Evolutionary conservation across 2,888 invertebrate genomes (phyloP).

Genomic region (Tyria jacobaeae): DNA sequence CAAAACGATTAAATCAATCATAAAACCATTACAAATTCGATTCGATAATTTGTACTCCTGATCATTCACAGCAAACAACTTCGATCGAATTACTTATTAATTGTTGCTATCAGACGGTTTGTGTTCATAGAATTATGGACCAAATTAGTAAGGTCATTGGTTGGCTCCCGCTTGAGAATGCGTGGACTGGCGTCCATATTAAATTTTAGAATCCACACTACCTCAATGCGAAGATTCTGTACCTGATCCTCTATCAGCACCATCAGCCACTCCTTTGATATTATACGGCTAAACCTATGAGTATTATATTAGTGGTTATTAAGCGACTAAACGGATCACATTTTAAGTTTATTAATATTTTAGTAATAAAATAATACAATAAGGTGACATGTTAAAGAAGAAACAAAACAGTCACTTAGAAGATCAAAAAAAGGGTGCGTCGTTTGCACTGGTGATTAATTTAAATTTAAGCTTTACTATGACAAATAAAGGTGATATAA

Average conservation of each 20-base stretch:
- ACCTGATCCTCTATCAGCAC: conserved; percentile 29
- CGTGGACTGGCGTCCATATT: too few species aligned
- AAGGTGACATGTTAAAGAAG: too few species aligned
- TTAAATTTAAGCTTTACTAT: too few species aligned
- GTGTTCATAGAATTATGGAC: conserved; percentile 28
- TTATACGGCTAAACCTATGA: conserved; percentile 1
- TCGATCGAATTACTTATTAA: conserved; percentile 37
- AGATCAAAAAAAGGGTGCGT: too few species aligned
- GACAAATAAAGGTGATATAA: not conserved
- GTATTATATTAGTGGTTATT: too few species aligned
- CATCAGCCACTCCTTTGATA: conserved; percentile 20
- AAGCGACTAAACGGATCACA: too few species aligned
- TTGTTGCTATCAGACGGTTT: conserved; percentile 28
- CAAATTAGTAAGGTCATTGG: conserved; percentile 16
- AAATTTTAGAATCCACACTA: too few species aligned
- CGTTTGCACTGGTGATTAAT: too few species aligned
- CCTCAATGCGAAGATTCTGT: conserved; percentile 44
- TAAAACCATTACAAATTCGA: conserved; percentile 54
- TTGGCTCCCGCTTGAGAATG: conserved; percentile 31
- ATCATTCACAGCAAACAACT: conserved; percentile 32
- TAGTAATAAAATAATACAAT: too few species aligned
- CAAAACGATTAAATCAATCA: conserved; percentile 55
- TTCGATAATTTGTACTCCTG: conserved; percentile 42
- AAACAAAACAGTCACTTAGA: too few species aligned
- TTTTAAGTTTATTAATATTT: too few species aligned